These are phyloP conservation scores for Cyprinus carpio DNA, from an alignment of 2,113 vertebrate genomes.

Conservation along the genomic window DNA sequence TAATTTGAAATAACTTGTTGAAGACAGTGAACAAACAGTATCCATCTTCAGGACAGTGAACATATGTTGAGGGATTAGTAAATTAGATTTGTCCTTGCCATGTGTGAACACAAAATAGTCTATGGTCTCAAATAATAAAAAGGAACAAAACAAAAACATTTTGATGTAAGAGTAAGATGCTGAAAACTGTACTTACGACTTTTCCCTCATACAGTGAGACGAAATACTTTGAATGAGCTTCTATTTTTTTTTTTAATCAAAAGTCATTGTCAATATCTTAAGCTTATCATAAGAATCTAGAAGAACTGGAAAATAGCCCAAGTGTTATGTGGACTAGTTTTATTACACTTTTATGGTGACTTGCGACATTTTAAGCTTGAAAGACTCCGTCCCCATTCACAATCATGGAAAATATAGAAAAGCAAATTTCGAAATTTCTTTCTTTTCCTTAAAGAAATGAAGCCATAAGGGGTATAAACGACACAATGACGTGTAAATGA, in stretches of 20 bases:
- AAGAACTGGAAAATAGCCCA: background rate
- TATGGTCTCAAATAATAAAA: background rate
- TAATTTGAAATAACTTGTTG: background rate
- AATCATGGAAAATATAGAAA: background rate
- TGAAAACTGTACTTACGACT: background rate
- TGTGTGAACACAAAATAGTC: background rate
- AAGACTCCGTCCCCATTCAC: background rate
- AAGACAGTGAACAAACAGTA: background rate
- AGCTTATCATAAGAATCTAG: background rate
- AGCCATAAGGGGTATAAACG: background rate
- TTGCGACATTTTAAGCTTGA: background rate
- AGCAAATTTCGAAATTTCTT: background rate
- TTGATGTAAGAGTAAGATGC: background rate
- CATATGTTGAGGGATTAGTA: constrained; percentile 19
- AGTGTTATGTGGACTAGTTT: background rate
- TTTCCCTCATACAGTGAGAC: background rate
- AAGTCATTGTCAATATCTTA: background rate
- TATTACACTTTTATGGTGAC: background rate
- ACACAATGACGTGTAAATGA: background rate
- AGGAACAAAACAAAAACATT: background rate
- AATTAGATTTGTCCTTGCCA: constrained; percentile 27
- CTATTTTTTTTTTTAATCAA: background rate
- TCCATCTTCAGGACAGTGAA: background rate
- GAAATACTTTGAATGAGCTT: background rate
- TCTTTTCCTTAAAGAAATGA: background rate